Base-by-base conservation (phyloP, 2,113 vertebrate species). In the Cyanoderma ruficeps region DNA sequence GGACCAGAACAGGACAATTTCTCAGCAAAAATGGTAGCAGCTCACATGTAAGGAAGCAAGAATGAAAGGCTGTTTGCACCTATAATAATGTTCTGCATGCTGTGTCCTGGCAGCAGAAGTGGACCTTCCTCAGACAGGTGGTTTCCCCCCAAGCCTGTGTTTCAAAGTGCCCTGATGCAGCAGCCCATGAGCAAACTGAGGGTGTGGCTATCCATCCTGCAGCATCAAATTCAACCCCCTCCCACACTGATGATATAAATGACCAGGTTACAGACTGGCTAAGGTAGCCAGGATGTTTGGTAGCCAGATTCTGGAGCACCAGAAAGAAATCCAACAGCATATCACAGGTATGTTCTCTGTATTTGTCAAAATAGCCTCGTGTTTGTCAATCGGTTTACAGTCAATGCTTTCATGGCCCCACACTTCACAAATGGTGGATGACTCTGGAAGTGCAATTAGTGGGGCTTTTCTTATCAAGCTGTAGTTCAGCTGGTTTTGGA, bases 171-270 rank as follows among this genome's bases (percentile, higher is more conserved):
- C 23, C 41, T 49, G 13, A 27, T 37, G 30, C 37, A 68, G 21
- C 21, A 35, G 18, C 9, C 31, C 67, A 20, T 3, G 23, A 74
- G 22, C 23, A 79, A 65, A 72, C 4, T 0, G 0, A 44, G 39
- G 63, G n/a, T 0, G 4, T 53, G 6, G 8, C 2, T 0, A 11
- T 14, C 11, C 0, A 1, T 25, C 11, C 22, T 42, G 35, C 35
- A 74, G 10, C 13, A 31, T 19, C 22, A 20, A n/a, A 39, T 13
- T 3, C 27, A 63, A 3, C 0, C 8, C 9, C 7, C 9, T n/a
- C 0, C 0, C 14, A 39, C 23, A 16, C 3, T 9, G 47, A 35
- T 16, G 46, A 35, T 21, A 5, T 49, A 33, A 84, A 72, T 10
- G 27, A 13, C 25, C 33, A 18, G 42, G 13, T 20, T 33, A 47